Evolutionary conservation across 2,113 vertebrate genomes (phyloP), one percentile per base, ranked within the genome.

Genomic region (Gavia stellata): DNA sequence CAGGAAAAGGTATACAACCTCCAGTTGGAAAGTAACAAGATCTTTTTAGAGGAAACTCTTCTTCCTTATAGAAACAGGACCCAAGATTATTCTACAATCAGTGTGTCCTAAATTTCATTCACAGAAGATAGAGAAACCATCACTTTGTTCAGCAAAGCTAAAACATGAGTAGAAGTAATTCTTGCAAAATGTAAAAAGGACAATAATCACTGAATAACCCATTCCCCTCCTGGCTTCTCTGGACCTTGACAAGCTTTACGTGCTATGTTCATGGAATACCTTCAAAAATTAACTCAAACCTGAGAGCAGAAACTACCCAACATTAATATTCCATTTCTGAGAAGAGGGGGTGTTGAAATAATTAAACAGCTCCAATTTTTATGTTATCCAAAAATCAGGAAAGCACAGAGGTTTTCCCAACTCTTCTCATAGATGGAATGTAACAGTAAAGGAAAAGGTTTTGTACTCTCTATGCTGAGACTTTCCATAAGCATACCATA

Each of bases 21-120:
- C 70, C 40, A 91, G 38, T 0, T 75, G 78, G 65, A 94, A 92
- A 89, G 47, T 1, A 91, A 94, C 42, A 92, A 90, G 90, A 90
- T 61, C 66, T 96, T 70, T 94, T 53, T 81, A 95, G 71, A 90
- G 47, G 77, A 96, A 97, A 97, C 36, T 92, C 74, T 71, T 96
- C 85, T 59, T 83, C 75, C 94, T 90, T 82, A 90, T 45, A 96
- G 81, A 94, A 95, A 71, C 21, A 78, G 80, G 68, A 91, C 38
- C 17, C 81, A 75, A 78, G 44, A 40, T 78, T 79, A 71, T 38
- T 72, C 73, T 75, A 75, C 33, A 78, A 38, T 84, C 72, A 67
- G 14, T 7, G 11, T 74, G 59, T 55, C 53, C 49, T 87, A 82
- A 81, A 92, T 84, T 84, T 89, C 42, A 49, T 45, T 77, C 25